phyloP scores from a whole-genome alignment of 2,113 vertebrate genomes.

The Butastur rufipennis region DNA sequence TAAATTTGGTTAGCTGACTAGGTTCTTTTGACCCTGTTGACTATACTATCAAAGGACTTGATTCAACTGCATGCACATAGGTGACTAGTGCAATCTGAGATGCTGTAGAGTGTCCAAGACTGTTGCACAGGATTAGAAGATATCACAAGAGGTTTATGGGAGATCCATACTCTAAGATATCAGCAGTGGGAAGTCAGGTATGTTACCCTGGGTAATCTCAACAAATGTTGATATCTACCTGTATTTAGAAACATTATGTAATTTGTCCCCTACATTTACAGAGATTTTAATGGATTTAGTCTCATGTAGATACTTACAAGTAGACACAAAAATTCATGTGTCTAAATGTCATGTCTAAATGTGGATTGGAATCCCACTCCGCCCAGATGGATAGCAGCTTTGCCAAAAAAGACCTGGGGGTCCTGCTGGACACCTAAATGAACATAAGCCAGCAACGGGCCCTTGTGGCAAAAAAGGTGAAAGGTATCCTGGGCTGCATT shows the following conservation, averaged over 20 bases:
- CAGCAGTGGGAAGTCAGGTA: neutral
- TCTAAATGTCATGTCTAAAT: neutral
- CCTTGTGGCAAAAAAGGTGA: neutral
- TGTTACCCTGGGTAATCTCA: neutral
- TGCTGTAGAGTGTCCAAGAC: neutral
- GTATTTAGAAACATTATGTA: neutral
- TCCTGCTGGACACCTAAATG: neutral
- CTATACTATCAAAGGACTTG: neutral
- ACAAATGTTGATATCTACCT: neutral
- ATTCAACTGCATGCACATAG: neutral
- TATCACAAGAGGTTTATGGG: neutral
- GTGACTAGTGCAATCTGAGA: neutral
- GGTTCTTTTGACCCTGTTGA: neutral
- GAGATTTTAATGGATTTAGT: neutral
- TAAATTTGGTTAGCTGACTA: neutral
- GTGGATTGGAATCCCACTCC: neutral
- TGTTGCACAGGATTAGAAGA: neutral
- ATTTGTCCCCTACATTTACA: neutral
- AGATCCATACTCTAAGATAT: neutral
- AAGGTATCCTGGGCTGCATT: neutral
- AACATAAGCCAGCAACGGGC: neutral
- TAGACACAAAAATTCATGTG: neutral
- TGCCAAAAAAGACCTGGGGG: neutral
- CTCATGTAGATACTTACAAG: neutral
- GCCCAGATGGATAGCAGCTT: neutral